These are phyloP conservation scores for Prunella fulvescens DNA, from an alignment of 2,113 vertebrate species.

Conservation along the genomic window DNA sequence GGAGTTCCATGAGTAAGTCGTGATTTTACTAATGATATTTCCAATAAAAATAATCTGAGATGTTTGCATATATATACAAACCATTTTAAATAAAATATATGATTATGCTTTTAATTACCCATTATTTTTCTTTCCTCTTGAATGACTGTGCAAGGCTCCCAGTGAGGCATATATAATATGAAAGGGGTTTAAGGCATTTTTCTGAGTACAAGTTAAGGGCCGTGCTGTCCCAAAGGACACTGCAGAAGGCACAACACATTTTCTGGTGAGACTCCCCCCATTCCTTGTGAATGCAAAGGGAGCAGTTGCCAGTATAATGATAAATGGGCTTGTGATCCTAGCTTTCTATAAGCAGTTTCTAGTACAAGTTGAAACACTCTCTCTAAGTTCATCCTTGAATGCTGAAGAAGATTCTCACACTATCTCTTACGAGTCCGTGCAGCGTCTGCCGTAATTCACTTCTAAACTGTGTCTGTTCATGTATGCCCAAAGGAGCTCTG, in stretches of 20 bases:
- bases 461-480: fast-evolving
- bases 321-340: not conserved
- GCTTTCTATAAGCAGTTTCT: not conserved
- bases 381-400: not conserved
- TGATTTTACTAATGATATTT: not conserved
- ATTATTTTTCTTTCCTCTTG: not conserved
- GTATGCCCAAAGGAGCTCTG: not conserved
- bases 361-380: not conserved
- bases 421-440: fast-evolving
- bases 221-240: not conserved
- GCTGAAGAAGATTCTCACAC: not conserved
- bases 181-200: constrained; percentile 35
- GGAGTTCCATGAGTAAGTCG: not conserved
- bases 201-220: not conserved
- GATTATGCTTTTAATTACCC: not conserved
- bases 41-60: not conserved
- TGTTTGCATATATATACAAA: not conserved
- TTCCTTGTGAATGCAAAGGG: not conserved
- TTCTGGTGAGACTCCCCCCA: not conserved
- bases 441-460: fast-evolving
- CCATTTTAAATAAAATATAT: not conserved
- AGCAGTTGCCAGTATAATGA: not conserved
- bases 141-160: not conserved
- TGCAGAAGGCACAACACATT: constrained; percentile 12
- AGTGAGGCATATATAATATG: not conserved